phyloP scores from a whole-genome alignment of 1,140 invertebrate species.

The Ruditapes philippinarum region DNA sequence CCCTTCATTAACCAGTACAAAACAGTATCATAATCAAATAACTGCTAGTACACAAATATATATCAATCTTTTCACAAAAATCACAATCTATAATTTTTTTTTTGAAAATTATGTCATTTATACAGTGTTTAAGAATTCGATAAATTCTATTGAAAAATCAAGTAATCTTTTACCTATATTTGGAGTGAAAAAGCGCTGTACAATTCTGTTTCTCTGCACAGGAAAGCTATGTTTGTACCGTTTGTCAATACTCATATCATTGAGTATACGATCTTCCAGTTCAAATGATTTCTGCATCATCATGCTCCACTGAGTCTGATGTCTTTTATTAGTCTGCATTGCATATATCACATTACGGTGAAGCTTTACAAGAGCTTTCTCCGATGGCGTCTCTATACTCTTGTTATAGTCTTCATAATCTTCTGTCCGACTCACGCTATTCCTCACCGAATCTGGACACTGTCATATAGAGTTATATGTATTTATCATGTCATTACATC shows the following conservation, averaged over 20 bases:
- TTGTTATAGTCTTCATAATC: slow-evolving; percentile 88
- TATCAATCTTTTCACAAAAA: no score
- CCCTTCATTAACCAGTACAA: no score
- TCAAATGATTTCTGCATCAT: slow-evolving; percentile 92
- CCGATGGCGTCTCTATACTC: slow-evolving; percentile 90
- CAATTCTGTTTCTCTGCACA: slow-evolving; percentile 41
- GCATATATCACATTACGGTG: slow-evolving; percentile 90
- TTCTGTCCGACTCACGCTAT: slow-evolving; percentile 77
- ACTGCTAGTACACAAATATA: no score
- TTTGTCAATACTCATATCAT: slow-evolving; percentile 70
- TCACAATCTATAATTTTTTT: no score
- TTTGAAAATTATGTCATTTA: no score
- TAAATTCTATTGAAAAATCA: no score
- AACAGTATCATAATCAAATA: no score
- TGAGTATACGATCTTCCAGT: slow-evolving; percentile 94
- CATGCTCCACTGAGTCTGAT: slow-evolving; percentile 96
- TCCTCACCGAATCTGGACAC: slow-evolving; percentile 85
- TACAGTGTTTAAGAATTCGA: no score
- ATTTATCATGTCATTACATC: no score
- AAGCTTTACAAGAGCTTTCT: slow-evolving; percentile 88
- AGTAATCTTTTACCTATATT: slow-evolving; percentile 75
- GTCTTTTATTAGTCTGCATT: slow-evolving; percentile 88
- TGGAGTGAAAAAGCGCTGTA: slow-evolving; percentile 79
- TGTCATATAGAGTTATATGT: no score
- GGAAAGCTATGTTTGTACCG: slow-evolving; percentile 71